Conservation (phyloP, 2,113 vertebrate genomes). For the Eulemur macaco region DNA sequence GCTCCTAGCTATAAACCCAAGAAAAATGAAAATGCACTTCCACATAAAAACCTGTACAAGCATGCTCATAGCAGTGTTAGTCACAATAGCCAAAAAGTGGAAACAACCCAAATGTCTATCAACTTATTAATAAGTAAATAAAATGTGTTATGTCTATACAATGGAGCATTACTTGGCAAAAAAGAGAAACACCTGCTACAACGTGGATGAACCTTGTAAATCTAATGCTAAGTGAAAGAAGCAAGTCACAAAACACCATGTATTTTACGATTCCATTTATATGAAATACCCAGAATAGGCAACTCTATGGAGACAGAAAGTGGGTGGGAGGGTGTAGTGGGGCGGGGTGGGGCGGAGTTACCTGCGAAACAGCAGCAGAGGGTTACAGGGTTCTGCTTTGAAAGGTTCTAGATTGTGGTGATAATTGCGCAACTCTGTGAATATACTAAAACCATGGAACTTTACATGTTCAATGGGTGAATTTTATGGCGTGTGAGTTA, state of each 20-base stretch:
- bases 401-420: neutral
- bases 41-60: too few relatives aligned
- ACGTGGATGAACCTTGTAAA: fast-evolving
- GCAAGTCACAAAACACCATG: neutral
- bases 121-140: neutral
- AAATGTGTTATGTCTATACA: neutral
- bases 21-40: neutral
- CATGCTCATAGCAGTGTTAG: neutral
- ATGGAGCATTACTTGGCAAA: neutral
- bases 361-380: too few relatives aligned
- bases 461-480: too few relatives aligned
- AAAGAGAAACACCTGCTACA: neutral
- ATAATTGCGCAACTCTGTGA: fast-evolving
- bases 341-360: too few relatives aligned
- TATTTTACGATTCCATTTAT: fast-evolving
- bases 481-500: fast-evolving
- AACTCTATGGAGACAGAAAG: too few relatives aligned
- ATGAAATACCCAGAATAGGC: neutral
- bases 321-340: fast-evolving
- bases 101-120: neutral
- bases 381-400: neutral
- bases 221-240: fast-evolving
- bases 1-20: neutral
- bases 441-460: fast-evolving
- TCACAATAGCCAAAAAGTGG: neutral